Conservation (phyloP, 2,113 vertebrate species). For the Menura novaehollandiae region DNA sequence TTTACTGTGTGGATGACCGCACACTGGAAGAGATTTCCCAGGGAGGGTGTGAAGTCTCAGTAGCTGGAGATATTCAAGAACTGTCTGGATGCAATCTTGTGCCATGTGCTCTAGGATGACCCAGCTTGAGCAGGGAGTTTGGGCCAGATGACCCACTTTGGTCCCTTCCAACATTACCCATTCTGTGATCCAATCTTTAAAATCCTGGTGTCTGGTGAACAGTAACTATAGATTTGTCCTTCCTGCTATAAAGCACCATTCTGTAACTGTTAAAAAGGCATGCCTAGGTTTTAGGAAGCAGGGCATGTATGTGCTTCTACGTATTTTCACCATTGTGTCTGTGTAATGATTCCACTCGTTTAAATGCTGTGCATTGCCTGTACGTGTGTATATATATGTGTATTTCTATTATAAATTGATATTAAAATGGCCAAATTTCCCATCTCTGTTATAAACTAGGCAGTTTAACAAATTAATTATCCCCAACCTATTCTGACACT, state of each 20-base stretch:
- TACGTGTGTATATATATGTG: conserved; percentile 9
- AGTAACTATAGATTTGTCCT: not conserved
- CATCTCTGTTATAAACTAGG: not conserved
- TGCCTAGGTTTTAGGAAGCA: not conserved
- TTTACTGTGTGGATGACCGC: not conserved
- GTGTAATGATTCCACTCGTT: conserved; percentile 65
- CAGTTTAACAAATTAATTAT: not conserved
- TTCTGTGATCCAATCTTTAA: not conserved
- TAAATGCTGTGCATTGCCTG: conserved; percentile 59
- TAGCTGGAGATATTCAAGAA: not conserved
- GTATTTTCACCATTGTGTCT: not conserved
- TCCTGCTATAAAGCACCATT: fast-evolving
- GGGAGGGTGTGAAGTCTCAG: not conserved
- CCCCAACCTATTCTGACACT: conserved; percentile 10
- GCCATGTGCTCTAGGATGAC: not conserved
- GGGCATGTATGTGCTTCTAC: not conserved
- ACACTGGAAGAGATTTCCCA: not conserved
- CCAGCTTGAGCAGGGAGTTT: not conserved
- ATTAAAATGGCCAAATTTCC: conserved; percentile 64
- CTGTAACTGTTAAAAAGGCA: not conserved
- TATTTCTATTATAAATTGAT: conserved; percentile 71
- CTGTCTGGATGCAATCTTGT: not conserved
- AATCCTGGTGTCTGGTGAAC: not conserved
- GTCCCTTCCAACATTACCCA: not conserved
- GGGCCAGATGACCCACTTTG: not conserved